Conservation (phyloP, 1,140 invertebrate genomes). For the Caenorhabditis inopinata region DNA sequence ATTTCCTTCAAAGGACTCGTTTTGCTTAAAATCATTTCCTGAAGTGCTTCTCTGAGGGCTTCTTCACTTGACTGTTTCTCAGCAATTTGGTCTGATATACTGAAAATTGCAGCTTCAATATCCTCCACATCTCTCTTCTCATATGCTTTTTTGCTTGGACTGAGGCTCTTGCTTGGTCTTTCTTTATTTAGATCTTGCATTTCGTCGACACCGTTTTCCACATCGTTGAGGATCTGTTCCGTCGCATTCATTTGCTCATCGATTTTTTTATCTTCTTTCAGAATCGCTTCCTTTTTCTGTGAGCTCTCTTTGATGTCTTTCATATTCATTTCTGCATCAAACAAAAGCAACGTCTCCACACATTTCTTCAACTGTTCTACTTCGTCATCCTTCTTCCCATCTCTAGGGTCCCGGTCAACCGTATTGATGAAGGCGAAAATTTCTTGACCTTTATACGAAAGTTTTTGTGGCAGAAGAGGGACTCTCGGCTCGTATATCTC, state of each 20-base stretch:
- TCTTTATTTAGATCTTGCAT: constrained; percentile 22
- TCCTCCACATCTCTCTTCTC: constrained; percentile 41
- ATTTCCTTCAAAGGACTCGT: constrained; percentile 30
- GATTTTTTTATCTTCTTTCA: constrained; percentile 16
- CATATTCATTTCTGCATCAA: constrained; percentile 16
- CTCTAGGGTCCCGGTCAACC: neutral
- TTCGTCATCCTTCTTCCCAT: neutral
- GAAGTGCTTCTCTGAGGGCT: constrained; percentile 56
- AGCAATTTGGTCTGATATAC: constrained; percentile 55
- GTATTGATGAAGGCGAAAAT: neutral
- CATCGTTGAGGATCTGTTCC: constrained; percentile 38
- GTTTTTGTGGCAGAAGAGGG: constrained; percentile 42
- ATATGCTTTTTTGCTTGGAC: neutral
- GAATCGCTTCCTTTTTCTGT: neutral
- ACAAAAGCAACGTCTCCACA: neutral
- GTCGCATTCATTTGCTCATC: constrained; percentile 42
- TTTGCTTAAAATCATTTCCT: constrained; percentile 62
- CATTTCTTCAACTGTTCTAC: constrained; percentile 16
- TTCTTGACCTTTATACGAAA: constrained; percentile 47
- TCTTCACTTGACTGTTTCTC: constrained; percentile 63
- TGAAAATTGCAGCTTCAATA: constrained; percentile 56
- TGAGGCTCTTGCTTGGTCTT: neutral
- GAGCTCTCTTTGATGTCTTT: constrained; percentile 6
- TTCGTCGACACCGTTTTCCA: too few relatives aligned
- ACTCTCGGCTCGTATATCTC: constrained; percentile 44